Evolutionary conservation across 2,797 vertebrate genomes (phyloP), one percentile per base, ranked within the genome.

Genomic region (Sylvia borin): DNA sequence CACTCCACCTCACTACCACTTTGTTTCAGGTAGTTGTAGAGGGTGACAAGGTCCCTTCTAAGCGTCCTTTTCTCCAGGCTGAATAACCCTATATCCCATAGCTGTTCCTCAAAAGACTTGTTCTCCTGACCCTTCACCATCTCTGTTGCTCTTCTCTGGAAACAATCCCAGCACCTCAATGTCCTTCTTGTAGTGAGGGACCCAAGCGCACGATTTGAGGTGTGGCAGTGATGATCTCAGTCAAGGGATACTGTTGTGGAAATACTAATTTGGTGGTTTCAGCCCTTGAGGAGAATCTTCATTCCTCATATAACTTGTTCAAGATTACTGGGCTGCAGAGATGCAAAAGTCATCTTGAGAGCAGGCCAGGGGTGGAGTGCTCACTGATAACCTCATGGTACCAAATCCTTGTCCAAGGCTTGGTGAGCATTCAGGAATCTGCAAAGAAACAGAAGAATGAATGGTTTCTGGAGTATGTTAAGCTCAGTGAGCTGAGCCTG

Each of bases 251-350:
- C 21, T 57, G 27, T 45, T 66, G 60, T 90, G 19, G 79, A 95
- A 80, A 84, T 84, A 43, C 2, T 76, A 57, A 78, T 95, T 92
- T 85, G 70, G 78, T 88, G 70, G 51, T 9, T 91, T 97, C 38
- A 13, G 82, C 90, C 84, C 58, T 61, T 88, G 75, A 95, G 75
- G 91, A 91, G 79, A 83, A 81, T 95, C 88, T 95, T 65, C 27
- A 45, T 96, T 97, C 91, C 60, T 71, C 10, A 3, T 65, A 24
- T 45, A 72, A 88, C 40, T 95, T 95, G 57, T 73, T 85, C 24
- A 73, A 50, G 68, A 85, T 92, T 83, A 38, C 43, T 65, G 34
- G n/a, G 67, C 80, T 85, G 32, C 60, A 29, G 71, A 94, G 62
- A 29, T 74, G 51, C 86, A 94, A 34, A 70, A 79, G 83, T 92